Conservation (phyloP, 92 coral and sea anemone genomes). For the Heliopora coerulea region DNA sequence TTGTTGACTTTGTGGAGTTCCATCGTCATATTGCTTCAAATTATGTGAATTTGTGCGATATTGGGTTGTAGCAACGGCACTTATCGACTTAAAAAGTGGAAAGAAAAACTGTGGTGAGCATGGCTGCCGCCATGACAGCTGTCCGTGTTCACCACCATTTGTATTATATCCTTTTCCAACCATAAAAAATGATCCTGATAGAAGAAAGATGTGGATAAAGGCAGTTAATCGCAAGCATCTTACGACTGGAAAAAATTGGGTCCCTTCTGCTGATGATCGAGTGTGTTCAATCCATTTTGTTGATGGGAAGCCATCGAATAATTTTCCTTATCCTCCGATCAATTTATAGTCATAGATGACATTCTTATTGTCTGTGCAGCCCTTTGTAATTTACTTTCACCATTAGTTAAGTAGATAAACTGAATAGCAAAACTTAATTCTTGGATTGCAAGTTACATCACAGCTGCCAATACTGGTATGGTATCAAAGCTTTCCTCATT, state of each 20-base stretch:
- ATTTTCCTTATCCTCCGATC: too few relatives aligned
- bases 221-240: not conserved
- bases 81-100: conserved; percentile 52
- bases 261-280: not conserved
- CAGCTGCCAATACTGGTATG: too few relatives aligned
- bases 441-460: too few relatives aligned
- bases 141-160: conserved; percentile 65
- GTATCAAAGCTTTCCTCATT: too few relatives aligned
- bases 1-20: too few relatives aligned
- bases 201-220: not conserved
- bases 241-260: not conserved
- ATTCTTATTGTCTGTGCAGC: conserved; percentile 39
- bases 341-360: conserved; percentile 20
- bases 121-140: conserved; percentile 38
- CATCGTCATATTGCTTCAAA: too few relatives aligned
- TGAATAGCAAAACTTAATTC: too few relatives aligned
- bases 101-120: conserved; percentile 43
- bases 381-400: conserved; percentile 42
- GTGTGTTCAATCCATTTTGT: not conserved
- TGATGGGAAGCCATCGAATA: not conserved
- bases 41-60: conserved; percentile 53
- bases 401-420: conserved; percentile 24
- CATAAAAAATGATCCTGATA: not conserved
- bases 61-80: conserved; percentile 54
- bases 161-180: conserved; percentile 57